phyloP scores from a whole-genome alignment of 2,113 vertebrate species.

The Pholis gunnellus region DNA sequence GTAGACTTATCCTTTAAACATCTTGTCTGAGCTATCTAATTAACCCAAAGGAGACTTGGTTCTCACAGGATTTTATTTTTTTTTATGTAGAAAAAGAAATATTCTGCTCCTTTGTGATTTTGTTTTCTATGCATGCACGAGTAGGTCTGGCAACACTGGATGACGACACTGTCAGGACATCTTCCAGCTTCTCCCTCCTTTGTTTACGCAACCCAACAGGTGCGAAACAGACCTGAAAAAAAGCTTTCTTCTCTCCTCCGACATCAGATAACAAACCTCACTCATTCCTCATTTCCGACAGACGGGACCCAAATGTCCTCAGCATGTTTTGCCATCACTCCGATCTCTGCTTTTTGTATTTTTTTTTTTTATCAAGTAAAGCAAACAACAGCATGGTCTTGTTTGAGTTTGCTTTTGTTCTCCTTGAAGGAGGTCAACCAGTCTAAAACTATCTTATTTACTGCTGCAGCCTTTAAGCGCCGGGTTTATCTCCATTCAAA shows the following conservation, averaged over 20 bases:
- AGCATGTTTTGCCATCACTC: slow-evolving; percentile 12
- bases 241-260: slow-evolving; percentile 22
- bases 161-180: slow-evolving; percentile 11
- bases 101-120: background rate
- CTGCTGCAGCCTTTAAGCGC: slow-evolving; percentile 27
- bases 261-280: slow-evolving; percentile 22
- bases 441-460: slow-evolving; percentile 18
- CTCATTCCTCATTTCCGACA: slow-evolving; percentile 25
- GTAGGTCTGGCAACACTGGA: slow-evolving; percentile 6
- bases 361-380: slow-evolving; percentile 20
- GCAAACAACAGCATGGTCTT: slow-evolving; percentile 26
- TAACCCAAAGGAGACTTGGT: background rate
- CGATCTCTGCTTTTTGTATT: background rate
- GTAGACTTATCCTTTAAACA: background rate
- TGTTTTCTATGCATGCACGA: background rate
- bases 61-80: background rate
- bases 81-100: background rate
- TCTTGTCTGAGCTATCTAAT: background rate
- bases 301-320: slow-evolving; percentile 21
- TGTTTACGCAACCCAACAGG: slow-evolving; percentile 26
- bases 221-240: slow-evolving; percentile 27
- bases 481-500: slow-evolving; percentile 58
- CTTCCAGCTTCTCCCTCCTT: slow-evolving; percentile 12
- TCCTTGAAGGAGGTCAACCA: slow-evolving; percentile 45
- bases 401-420: slow-evolving; percentile 49